These are phyloP conservation scores for Odocoileus hemionus DNA, from an alignment of 2,113 vertebrate species.

Conservation along the genomic window DNA sequence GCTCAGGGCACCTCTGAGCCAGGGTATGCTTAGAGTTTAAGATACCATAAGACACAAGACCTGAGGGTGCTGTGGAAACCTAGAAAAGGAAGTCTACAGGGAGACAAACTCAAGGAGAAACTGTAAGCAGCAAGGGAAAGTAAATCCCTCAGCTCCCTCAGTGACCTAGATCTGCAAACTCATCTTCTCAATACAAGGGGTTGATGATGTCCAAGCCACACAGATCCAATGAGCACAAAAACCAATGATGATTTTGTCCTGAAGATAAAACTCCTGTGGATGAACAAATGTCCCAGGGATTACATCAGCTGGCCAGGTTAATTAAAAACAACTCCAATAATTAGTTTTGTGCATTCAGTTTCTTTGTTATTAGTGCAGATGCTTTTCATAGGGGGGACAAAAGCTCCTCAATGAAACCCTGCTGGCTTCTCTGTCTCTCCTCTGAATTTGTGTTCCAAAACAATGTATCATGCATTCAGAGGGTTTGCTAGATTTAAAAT, in stretches of 20 bases:
- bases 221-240: background rate
- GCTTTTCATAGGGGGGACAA: conserved; percentile 17
- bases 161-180: background rate
- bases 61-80: background rate
- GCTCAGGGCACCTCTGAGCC: background rate
- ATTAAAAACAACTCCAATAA: conserved; percentile 48
- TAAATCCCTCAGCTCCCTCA: background rate
- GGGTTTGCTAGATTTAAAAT: background rate
- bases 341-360: conserved; percentile 25
- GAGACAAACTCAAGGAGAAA: background rate
- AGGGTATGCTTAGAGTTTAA: background rate
- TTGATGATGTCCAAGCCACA: background rate
- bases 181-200: background rate
- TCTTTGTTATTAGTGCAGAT: conserved; percentile 9
- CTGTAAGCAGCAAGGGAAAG: background rate
- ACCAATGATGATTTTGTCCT: background rate
- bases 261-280: background rate
- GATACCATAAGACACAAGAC: background rate
- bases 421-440: background rate
- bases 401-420: background rate
- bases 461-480: background rate
- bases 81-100: background rate
- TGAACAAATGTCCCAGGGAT: conserved; percentile 19
- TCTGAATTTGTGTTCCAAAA: background rate
- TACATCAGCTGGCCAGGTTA: conserved; percentile 28